These are phyloP conservation scores for Eustalomyia histrio DNA, from an alignment of 2,888 invertebrate genomes.

Conservation along the genomic window DNA sequence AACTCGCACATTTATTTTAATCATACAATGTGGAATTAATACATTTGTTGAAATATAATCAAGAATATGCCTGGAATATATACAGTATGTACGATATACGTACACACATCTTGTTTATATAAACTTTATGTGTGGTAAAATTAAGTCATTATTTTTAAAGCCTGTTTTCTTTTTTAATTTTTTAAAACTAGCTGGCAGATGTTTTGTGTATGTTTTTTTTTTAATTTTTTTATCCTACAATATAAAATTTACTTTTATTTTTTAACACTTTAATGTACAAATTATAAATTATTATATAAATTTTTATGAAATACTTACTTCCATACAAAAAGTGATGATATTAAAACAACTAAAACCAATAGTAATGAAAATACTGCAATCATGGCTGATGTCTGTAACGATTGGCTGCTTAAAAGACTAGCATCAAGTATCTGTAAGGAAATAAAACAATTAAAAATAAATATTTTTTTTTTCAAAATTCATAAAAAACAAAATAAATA, in stretches of 20 bases:
- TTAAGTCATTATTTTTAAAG: background rate
- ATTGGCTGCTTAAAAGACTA: conserved; percentile 91
- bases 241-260: background rate
- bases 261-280: background rate
- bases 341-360: conserved; percentile 87
- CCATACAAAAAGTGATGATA: conserved; percentile 91
- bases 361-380: conserved; percentile 90
- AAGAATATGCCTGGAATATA: background rate
- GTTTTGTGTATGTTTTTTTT: background rate
- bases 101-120: background rate
- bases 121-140: background rate
- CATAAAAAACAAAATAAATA: too few relatives aligned
- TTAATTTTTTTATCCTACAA: background rate
- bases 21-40: background rate
- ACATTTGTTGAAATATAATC: background rate
- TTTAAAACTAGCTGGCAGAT: background rate
- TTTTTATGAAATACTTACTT: conserved; percentile 84
- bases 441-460: background rate
- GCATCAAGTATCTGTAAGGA: conserved; percentile 91
- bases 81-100: background rate
- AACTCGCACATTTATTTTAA: background rate
- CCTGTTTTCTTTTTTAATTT: background rate
- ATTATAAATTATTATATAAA: background rate
- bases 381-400: conserved; percentile 90
- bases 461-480: too few relatives aligned